Evolutionary conservation across 1,140 invertebrate genomes (phyloP).

Genomic region (Protaetia brevitarsis): DNA sequence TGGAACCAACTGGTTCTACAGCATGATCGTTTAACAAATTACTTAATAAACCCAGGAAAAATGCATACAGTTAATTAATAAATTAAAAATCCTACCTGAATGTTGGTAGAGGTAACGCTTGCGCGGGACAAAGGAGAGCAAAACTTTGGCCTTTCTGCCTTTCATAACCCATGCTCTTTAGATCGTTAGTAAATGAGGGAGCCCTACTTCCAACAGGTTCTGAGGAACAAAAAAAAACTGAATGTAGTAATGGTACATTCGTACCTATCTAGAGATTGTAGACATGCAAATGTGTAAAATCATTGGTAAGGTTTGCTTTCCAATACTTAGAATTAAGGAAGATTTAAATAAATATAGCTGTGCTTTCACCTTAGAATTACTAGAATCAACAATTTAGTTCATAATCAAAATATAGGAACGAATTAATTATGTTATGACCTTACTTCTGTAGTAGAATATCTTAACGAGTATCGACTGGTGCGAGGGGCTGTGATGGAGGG

Average conservation of each 20-base stretch:
- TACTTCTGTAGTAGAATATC: no score
- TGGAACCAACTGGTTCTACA: slow-evolving; percentile 63
- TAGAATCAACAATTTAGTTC: no score
- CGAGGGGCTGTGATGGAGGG: no score
- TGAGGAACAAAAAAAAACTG: slow-evolving; percentile 44
- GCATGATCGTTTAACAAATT: background rate
- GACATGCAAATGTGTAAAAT: slow-evolving; percentile 9
- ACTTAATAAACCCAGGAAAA: background rate
- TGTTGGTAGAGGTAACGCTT: slow-evolving; percentile 50
- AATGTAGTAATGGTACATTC: background rate
- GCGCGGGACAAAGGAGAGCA: slow-evolving; percentile 59
- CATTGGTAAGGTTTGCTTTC: no score
- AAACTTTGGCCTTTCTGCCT: slow-evolving; percentile 41
- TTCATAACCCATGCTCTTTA: slow-evolving; percentile 45
- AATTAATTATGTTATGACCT: no score
- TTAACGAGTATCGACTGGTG: no score
- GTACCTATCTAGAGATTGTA: background rate
- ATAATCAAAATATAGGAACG: no score
- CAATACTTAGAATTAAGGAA: no score
- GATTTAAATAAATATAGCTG: no score
- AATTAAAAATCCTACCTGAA: slow-evolving; percentile 59
- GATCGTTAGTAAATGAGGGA: slow-evolving; percentile 64
- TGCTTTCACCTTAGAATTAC: no score
- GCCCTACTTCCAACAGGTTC: slow-evolving; percentile 71
- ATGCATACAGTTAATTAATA: background rate